Conservation (phyloP, 2,113 vertebrate genomes). For the Panthera leo region DNA sequence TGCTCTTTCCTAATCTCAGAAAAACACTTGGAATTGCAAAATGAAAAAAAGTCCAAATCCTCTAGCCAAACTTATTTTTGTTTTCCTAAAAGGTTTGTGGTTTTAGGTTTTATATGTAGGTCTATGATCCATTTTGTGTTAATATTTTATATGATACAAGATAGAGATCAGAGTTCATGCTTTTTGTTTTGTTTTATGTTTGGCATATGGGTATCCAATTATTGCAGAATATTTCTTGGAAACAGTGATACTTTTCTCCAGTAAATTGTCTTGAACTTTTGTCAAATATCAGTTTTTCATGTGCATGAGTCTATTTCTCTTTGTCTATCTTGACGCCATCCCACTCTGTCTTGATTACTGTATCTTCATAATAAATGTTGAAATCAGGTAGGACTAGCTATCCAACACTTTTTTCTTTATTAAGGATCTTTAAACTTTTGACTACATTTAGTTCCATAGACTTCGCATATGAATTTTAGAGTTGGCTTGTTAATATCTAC, state of each 20-base stretch:
- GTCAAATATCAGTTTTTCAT: neutral
- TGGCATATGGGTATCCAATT: neutral
- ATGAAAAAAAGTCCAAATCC: neutral
- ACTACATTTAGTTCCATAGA: neutral
- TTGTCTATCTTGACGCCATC: neutral
- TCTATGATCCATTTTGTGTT: neutral
- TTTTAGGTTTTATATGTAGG: neutral
- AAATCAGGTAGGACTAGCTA: neutral
- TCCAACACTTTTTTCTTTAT: neutral
- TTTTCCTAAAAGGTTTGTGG: neutral
- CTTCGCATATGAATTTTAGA: neutral
- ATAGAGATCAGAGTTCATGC: neutral
- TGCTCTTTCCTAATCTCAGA: neutral
- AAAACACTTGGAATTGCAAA: neutral
- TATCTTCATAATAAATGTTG: neutral
- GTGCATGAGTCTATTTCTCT: neutral
- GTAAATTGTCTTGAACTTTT: neutral
- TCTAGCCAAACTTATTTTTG: neutral
- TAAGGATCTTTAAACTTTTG: neutral
- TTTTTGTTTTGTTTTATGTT: neutral
- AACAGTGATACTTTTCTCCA: neutral
- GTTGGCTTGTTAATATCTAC: neutral
- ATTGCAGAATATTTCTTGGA: neutral
- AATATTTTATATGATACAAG: neutral
- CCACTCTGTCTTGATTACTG: neutral